phyloP scores from a whole-genome alignment of 2,113 vertebrate species.

The Phasianus colchicus region DNA sequence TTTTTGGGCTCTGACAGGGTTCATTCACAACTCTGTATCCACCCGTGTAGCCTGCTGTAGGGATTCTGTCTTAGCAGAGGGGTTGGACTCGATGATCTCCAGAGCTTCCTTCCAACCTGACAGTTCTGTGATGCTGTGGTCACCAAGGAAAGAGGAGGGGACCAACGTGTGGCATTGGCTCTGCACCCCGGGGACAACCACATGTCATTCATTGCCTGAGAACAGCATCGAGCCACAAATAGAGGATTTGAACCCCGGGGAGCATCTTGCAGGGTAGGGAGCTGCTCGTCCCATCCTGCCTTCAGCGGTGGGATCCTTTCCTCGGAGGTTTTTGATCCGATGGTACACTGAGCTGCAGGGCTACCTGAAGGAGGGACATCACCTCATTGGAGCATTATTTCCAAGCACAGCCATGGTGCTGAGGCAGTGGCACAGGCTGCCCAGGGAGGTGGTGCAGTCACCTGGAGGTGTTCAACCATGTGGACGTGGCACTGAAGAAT shows the following conservation, averaged over 20 bases:
- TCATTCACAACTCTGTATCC: conserved; percentile 48
- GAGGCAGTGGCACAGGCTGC: too few relatives aligned
- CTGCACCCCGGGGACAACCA: not conserved
- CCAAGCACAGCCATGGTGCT: not conserved
- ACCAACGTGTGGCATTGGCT: not conserved
- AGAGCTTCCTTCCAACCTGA: too few relatives aligned
- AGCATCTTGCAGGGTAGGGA: not conserved
- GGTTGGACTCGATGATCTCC: not conserved
- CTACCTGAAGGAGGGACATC: not conserved
- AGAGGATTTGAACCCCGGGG: not conserved
- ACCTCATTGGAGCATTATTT: not conserved
- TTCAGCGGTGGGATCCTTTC: not conserved
- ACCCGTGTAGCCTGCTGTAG: too few relatives aligned
- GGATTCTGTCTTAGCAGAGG: not conserved
- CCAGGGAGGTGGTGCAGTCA: too few relatives aligned
- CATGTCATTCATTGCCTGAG: not conserved
- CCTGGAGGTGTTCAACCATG: too few relatives aligned
- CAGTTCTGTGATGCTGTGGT: not conserved
- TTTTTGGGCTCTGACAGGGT: conserved; percentile 45
- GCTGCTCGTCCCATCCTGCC: not conserved
- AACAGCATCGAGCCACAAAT: not conserved
- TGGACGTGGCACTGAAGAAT: too few relatives aligned
- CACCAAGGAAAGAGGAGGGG: not conserved
- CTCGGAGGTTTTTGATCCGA: not conserved
- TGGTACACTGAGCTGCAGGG: not conserved